These are phyloP conservation scores for Steinernema khuongi DNA, from an alignment of 1,140 invertebrate genomes.

Conservation along the genomic window DNA sequence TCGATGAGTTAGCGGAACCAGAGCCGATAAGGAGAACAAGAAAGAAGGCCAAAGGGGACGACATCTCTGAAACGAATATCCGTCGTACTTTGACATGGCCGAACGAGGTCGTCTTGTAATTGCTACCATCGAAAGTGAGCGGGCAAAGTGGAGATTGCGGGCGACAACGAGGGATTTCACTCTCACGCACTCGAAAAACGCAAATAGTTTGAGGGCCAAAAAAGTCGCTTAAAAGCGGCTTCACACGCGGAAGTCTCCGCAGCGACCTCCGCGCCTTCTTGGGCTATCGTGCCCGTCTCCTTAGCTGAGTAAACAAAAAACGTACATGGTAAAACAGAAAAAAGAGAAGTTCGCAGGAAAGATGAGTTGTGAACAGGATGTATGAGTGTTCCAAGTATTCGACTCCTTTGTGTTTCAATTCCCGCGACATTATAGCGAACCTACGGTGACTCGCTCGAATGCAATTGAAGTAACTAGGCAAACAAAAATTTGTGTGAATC, in stretches of 20 bases:
- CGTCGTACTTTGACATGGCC: slow-evolving; percentile 3
- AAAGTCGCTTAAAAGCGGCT: not conserved
- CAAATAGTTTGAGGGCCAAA: slow-evolving; percentile 9
- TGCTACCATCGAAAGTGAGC: slow-evolving; percentile 12
- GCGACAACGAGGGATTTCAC: not conserved
- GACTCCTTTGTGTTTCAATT: slow-evolving; percentile 9
- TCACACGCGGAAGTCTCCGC: slow-evolving; percentile 13
- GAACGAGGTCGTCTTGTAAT: slow-evolving; percentile 12
- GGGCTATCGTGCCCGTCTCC: not conserved
- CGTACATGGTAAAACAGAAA: no score
- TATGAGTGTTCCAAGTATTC: no score
- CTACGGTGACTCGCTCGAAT: not conserved
- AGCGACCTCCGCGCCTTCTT: not conserved
- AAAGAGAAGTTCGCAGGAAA: no score
- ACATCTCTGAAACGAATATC: not conserved
- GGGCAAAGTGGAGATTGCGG: not conserved
- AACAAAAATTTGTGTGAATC: slow-evolving; percentile 5
- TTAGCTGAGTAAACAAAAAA: no score
- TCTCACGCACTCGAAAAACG: slow-evolving; percentile 5
- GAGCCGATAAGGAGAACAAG: not conserved
- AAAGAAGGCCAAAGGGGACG: not conserved
- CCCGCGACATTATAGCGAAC: not conserved
- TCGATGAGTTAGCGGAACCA: not conserved
- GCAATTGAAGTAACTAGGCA: slow-evolving; percentile 1
- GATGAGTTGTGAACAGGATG: no score